Percentiles rank a stretch among this genome's conserved stretches.
phyloP scores from a whole-genome alignment of 23 tunicate species.

The Phallusia fumigata region DNA sequence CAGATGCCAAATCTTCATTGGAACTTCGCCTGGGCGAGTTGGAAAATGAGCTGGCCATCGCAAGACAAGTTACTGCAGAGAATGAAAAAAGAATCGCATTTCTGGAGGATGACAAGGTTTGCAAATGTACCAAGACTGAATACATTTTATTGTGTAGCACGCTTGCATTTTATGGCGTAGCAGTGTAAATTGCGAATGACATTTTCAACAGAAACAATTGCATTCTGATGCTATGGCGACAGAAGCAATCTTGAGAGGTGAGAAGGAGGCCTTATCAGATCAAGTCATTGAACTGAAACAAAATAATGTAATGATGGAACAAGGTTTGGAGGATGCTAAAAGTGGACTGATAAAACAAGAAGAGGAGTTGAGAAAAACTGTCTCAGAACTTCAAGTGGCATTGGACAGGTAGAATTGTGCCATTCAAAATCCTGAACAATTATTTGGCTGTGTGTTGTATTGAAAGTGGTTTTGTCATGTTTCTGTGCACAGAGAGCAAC shows the following conservation, averaged over 20 bases:
- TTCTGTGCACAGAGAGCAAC: conserved; percentile 59
- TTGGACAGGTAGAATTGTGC: conserved; percentile 45
- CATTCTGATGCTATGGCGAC: conserved; percentile 67
- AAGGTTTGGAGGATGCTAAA: conserved; percentile 41
- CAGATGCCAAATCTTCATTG: conserved; percentile 68
- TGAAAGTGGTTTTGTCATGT: not conserved
- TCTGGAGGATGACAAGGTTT: conserved; percentile 79
- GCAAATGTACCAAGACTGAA: not conserved
- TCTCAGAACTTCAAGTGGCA: conserved; percentile 54
- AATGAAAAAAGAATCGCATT: conserved; percentile 81
- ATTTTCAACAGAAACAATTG: conserved; percentile 43
- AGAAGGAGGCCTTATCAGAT: conserved; percentile 42
- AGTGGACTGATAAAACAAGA: conserved; percentile 44
- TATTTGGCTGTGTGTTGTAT: too few relatives aligned
- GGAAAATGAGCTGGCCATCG: conserved; percentile 59
- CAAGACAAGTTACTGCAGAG: conserved; percentile 59
- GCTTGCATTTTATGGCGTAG: not conserved
- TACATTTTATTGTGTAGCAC: not conserved
- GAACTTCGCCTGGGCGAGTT: conserved; percentile 57
- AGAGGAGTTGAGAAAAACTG: conserved; percentile 39
- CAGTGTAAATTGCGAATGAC: not conserved
- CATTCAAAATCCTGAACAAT: too few relatives aligned
- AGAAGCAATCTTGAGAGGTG: conserved; percentile 72
- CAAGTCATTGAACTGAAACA: conserved; percentile 16
- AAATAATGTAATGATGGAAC: conserved; percentile 31